Base-by-base conservation (phyloP, 2,888 invertebrate genomes). In the Cheilosia vernalis region DNA sequence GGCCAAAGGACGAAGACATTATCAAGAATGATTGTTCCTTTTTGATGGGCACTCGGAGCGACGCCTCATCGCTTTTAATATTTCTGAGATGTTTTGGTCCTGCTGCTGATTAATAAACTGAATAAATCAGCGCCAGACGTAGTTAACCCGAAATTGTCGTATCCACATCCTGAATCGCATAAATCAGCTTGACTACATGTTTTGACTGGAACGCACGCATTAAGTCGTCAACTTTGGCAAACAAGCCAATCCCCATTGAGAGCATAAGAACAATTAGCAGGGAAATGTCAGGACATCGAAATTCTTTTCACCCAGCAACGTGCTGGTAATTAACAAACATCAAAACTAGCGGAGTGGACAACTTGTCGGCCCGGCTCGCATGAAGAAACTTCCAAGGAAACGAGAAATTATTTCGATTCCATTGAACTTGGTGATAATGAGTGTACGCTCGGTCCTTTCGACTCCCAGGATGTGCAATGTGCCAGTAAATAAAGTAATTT, bases 401-500 rank as follows among this genome's bases (percentile, higher is more conserved):
- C 33, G 10, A 67, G 58, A 67, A 67, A 70, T 70, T 76, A 64
- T 84, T 81, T 80, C 80, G 72, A 80, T 80, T 76, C 85, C 80
- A 79, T 80, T 70, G 79, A 80, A 84, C 84, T 84, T 66, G 74
- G 64, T 80, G 79, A 76, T 83, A 73, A 78, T 76, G 79, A 79
- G 76, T 84, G 70, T 84, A 79, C 55, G 66, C 69, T 42, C 10
- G 55, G 42, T 70, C 64, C 66, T 64, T 21, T 7, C 37, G 21
- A 47, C 56, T 51, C 19, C 10, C 40, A 42, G 27, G n/a, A 56
- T 85, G 69, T 66, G 85, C 76, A 61, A 51, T 80, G 66, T 51
- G 76, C 30, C 72, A 85, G 85, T 80, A 77, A 81, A 85, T 85
- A 77, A 76, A 85, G 85, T 85, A 85, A 85, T 85, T 85, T 77